Evolutionary conservation across 1,140 invertebrate genomes (phyloP), one percentile per base, ranked within the genome.

Genomic region (Halesus radiatus): DNA sequence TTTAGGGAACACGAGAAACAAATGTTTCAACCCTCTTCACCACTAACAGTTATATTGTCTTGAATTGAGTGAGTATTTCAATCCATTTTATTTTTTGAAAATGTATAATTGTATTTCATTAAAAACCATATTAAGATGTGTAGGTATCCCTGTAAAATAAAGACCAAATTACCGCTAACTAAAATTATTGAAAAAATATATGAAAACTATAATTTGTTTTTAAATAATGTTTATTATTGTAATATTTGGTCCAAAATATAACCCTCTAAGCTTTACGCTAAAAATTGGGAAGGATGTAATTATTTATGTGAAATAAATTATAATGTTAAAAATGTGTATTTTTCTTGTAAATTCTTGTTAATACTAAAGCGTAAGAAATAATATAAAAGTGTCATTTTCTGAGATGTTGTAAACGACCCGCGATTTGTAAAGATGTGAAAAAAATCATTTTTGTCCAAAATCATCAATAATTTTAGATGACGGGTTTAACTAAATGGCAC

Each of bases 171-270:
- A 53, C 3, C 10, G 45, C 20, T 52, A 45, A 68, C 45, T n/a
- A 60, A 68, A 32, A 18, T 37, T 8, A 45, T 53, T 23, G n/a
- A 66, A 66, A 37, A 15, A 10, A 60, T 26, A 23, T 20, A 23
- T 10, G 26, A 26, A 60, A 56, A 8, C 15, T 4, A 23, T 15
- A 23, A 26, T 18, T 37, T 37, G 45, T 66, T 26, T 16, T 26
- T 16, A 66, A 60, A 56, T 56, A 60, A 60, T 15, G 22, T 26
- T 32, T 66, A 32, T 29, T n/a, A 45, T 22, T 16, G 18, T 37
- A 72, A 23, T 72, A 16, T 53, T 72, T 53, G 68, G 68, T 72
- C 68, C 68, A 72, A 66, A 72, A 53, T 32, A 68, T 32, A 16
- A 8, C 29, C 32, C 64, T 32, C 26, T 32, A 68, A 68, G 15